Evolutionary conservation across 35 echinoderm and acorn worm species (phyloP), one percentile per base, ranked within the genome.

Genomic region (Ophioderma brevispina): DNA sequence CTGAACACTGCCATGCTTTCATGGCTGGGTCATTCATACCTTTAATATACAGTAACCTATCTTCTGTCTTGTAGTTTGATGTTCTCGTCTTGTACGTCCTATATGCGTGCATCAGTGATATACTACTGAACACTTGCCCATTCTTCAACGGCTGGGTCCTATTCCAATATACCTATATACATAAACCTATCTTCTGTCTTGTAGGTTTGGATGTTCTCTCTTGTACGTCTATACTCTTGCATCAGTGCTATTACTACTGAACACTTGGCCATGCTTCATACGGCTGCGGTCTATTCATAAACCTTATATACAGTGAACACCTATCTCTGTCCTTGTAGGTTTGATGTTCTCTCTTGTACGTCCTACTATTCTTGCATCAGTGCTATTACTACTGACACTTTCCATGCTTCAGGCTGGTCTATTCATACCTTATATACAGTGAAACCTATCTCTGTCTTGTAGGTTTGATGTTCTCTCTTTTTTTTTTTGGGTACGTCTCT

Each of bases 211-310:
- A n/a, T n/a, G n/a, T n/a, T n/a, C n/a, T n/a, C n/a, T n/a, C n/a
- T n/a, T n/a, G n/a, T n/a, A n/a, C 93, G 83, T 76, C 93, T 77
- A 32, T 95, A 95, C 37, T 95, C 93, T 52, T 95, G 93, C 33
- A 95, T 79, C 30, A 95, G 0, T 88, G 75, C 5, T 91, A 87
- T 28, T 91, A 70, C 39, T n/a, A 95, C 81, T 15, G 84, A 91
- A 91, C 93, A 95, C n/a, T n/a, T 87, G 86, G 30, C 93, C 93
- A 49, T 78, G 40, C n/a, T 79, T 86, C 19, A 17, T 80, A n/a
- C n/a, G 25, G 36, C 2, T n/a, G n/a, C 18, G n/a, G n/a, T n/a
- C n/a, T n/a, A n/a, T n/a, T n/a, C n/a, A n/a, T n/a, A n/a, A n/a
- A 95, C 93, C 83, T 79, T 87, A 76, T 91, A 95, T 21, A 95